Percentiles rank a stretch among this genome's conserved stretches.
Evolutionary conservation across 1,140 invertebrate genomes (phyloP).

Genomic region (Anadara kagoshimensis): DNA sequence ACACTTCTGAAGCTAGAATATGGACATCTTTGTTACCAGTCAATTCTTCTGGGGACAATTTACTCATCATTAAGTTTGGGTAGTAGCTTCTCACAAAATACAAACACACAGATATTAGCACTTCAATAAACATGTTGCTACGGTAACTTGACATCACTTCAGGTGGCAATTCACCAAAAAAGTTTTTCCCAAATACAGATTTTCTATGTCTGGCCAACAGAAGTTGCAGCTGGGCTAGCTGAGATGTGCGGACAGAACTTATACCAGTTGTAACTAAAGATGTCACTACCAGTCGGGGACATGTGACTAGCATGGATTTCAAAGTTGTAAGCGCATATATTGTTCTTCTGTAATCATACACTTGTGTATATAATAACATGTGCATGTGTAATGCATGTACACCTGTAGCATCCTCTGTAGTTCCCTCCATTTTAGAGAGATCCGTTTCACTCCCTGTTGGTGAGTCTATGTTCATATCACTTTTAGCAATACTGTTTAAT

Average conservation of each 20-base stretch:
- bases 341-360: slow-evolving; percentile 86
- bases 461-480: slow-evolving; percentile 58
- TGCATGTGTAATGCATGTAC: slow-evolving; percentile 89
- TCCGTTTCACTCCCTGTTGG: slow-evolving; percentile 62
- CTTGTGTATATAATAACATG: slow-evolving; percentile 86
- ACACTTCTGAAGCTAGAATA: slow-evolving; percentile 84
- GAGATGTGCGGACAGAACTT: slow-evolving; percentile 72
- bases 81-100: slow-evolving; percentile 90
- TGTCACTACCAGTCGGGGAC: slow-evolving; percentile 84
- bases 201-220: slow-evolving; percentile 86
- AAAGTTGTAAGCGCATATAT: slow-evolving; percentile 87
- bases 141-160: slow-evolving; percentile 76
- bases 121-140: slow-evolving; percentile 89
- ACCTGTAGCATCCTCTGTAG: slow-evolving; percentile 66
- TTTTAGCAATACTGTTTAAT: slow-evolving; percentile 56
- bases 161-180: slow-evolving; percentile 80
- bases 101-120: slow-evolving; percentile 85
- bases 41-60: slow-evolving; percentile 83
- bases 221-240: slow-evolving; percentile 78
- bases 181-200: slow-evolving; percentile 86
- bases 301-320: slow-evolving; percentile 83
- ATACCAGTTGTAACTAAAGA: slow-evolving; percentile 83
- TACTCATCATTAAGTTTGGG: slow-evolving; percentile 80
- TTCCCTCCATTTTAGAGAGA: slow-evolving; percentile 50
- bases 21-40: slow-evolving; percentile 84